These are phyloP conservation scores for Acipenser transmontanus DNA, from an alignment of 2,797 vertebrate genomes.

Conservation along the genomic window DNA sequence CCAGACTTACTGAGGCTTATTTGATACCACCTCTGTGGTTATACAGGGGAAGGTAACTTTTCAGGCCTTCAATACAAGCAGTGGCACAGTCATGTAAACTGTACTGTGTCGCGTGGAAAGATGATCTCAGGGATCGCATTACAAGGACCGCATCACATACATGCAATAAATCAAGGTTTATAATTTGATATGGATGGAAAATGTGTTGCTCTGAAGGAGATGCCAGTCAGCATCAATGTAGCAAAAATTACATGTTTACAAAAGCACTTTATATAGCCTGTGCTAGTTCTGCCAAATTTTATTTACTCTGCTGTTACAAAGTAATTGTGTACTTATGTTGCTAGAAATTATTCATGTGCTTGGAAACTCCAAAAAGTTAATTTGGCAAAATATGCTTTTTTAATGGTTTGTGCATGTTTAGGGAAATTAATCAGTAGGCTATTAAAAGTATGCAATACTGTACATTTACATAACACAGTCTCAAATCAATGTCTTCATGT, in stretches of 20 bases:
- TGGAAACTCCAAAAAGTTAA: too few relatives aligned
- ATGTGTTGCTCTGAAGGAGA: conserved; percentile 39
- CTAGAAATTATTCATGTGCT: too few relatives aligned
- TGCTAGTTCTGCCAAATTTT: background rate
- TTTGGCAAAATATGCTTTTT: too few relatives aligned
- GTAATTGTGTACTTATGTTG: too few relatives aligned
- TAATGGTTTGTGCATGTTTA: too few relatives aligned
- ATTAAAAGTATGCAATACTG: too few relatives aligned
- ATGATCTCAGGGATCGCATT: conserved; percentile 22
- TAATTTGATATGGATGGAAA: conserved; percentile 41
- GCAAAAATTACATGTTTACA: conserved; percentile 45
- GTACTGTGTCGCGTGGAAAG: conserved; percentile 28
- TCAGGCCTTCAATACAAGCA: too few relatives aligned
- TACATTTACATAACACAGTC: too few relatives aligned
- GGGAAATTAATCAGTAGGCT: too few relatives aligned
- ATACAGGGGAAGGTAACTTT: too few relatives aligned
- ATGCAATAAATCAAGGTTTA: conserved; percentile 42
- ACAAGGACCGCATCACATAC: conserved; percentile 21
- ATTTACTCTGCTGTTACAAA: too few relatives aligned
- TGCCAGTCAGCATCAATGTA: conserved; percentile 48
- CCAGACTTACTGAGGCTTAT: background rate
- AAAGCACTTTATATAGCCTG: background rate
- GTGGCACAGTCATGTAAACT: background rate
- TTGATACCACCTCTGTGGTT: background rate
- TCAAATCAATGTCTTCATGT: too few relatives aligned